Evolutionary conservation across 2,888 invertebrate species (phyloP), one percentile per base, ranked within the genome.

Genomic region (Imbricaverruca yamaguchii): DNA sequence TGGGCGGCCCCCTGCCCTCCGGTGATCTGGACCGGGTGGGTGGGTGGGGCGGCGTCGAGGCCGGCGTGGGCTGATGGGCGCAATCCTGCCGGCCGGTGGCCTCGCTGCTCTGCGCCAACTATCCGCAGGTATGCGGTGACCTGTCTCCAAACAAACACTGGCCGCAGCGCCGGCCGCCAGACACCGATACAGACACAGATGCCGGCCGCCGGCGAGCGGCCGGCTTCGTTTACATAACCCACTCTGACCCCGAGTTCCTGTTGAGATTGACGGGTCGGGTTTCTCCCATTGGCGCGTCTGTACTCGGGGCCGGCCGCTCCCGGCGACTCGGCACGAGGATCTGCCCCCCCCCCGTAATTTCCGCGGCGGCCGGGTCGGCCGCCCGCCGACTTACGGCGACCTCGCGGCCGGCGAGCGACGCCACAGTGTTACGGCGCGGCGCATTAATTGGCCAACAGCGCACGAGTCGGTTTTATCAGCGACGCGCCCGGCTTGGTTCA

Each of bases 141-240:
- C 74, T 53, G 13, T 74, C 74, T 74, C 74, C 74, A 74, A 74
- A 74, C 74, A 74, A 74, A 74, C 74, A 74, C 74, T 53, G 74
- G 15, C 74, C 74, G 23, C 21, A 53, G 53, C 23, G 74, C 74
- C 23, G 39, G 74, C 53, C 74, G 39, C 39, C 39, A 39, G 39
- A 39, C 39, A 39, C 39, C 39, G 39, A 39, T 39, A 39, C 39
- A 39, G 39, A 39, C 39, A 39, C 39, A 39, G 39, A 39, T 39
- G 39, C 39, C 39, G 39, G 39, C 39, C 39, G 39, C 39, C 39
- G 39, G 2, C 4, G 39, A 11, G 25, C 25, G 12, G 25, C 67
- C 25, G 67, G 23, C 25, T n/a, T 25, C 25, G 67, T 67, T 67
- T 67, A 67, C 67, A 67, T n/a, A 67, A 18, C 67, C 67, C 25